Evolutionary conservation across 2,888 invertebrate genomes (phyloP).

Genomic region (Dysmachus trigonus): DNA sequence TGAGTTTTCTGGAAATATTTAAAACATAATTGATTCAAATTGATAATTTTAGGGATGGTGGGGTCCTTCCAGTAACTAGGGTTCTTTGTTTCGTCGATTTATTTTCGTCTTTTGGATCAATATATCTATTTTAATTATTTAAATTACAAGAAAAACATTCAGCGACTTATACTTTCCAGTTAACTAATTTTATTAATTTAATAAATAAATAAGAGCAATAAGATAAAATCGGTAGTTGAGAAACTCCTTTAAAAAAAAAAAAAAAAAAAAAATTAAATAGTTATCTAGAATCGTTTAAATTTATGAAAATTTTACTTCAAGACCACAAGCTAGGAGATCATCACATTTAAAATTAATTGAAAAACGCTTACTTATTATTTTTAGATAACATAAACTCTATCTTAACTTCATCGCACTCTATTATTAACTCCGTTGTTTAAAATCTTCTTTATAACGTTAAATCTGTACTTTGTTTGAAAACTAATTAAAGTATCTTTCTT

Average conservation of each 20-base stretch:
- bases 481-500: conserved; percentile 30
- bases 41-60: no score
- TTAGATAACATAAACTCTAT: neutral
- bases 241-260: neutral
- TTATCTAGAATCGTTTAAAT: neutral
- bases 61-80: no score
- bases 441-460: neutral
- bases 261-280: neutral
- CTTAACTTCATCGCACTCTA: conserved; percentile 1
- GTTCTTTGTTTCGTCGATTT: no score
- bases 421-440: conserved; percentile 1
- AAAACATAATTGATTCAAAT: no score
- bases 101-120: no score
- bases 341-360: neutral
- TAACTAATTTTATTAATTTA: neutral
- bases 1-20: no score
- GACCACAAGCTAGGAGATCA: neutral
- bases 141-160: no score
- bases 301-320: conserved; percentile 24
- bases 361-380: neutral
- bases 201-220: neutral
- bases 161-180: neutral
- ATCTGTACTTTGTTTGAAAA: conserved; percentile 4
- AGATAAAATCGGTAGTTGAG: neutral
- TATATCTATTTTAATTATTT: no score